phyloP scores from a whole-genome alignment of 2,888 invertebrate genomes.

The Platypus cylindrus region DNA sequence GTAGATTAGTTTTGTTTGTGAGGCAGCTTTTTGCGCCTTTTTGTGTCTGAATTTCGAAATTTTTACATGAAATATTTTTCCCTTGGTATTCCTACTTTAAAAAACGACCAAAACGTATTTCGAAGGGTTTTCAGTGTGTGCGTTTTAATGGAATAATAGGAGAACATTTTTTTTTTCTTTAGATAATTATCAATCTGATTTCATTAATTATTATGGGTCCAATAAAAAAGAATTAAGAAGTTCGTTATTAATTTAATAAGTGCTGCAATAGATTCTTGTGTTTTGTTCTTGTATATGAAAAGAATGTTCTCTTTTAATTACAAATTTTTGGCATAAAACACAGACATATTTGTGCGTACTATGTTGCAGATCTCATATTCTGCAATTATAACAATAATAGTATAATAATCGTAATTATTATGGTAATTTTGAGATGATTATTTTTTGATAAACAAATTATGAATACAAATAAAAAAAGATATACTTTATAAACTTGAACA shows the following conservation, averaged over 20 bases:
- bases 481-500: conserved; percentile 39
- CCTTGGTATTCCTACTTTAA: too few relatives aligned
- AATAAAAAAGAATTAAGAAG: too few relatives aligned
- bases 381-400: conserved; percentile 7
- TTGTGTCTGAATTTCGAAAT: conserved; percentile 12
- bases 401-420: background rate
- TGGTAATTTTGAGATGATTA: conserved; percentile 1
- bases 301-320: conserved; percentile 1
- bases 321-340: conserved; percentile 6
- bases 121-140: too few relatives aligned
- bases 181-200: too few relatives aligned
- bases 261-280: background rate
- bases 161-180: too few relatives aligned
- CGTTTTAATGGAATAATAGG: too few relatives aligned
- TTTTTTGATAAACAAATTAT: conserved; percentile 10
- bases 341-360: conserved; percentile 12
- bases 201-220: too few relatives aligned
- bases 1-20: conserved; percentile 5
- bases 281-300: background rate
- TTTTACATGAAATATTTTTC: too few relatives aligned
- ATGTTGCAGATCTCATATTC: conserved; percentile 15
- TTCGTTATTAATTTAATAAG: too few relatives aligned
- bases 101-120: too few relatives aligned
- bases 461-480: conserved; percentile 19
- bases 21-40: conserved; percentile 14